Percentiles rank a stretch among this genome's conserved stretches.
These are phyloP conservation scores for Gastrophryne carolinensis DNA, from an alignment of 2,797 vertebrate species.

Conservation along the genomic window DNA sequence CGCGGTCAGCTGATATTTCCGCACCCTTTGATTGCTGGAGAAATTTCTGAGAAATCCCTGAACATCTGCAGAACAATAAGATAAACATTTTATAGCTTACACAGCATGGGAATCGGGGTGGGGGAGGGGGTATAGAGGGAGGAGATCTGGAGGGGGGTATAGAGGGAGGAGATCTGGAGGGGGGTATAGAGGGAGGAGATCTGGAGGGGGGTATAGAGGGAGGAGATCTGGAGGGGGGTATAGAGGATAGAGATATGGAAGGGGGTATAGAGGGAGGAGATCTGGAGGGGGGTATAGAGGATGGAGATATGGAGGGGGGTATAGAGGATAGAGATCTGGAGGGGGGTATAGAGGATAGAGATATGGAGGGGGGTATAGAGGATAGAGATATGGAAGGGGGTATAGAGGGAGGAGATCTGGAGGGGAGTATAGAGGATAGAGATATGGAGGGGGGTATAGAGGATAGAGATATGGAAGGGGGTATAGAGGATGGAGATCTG, in stretches of 20 bases:
- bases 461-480: neutral
- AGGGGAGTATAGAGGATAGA: neutral
- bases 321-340: too few species aligned
- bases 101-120: too few species aligned
- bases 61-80: neutral
- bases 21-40: neutral
- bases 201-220: too few species aligned
- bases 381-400: neutral
- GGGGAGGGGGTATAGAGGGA: too few species aligned
- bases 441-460: neutral
- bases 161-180: too few species aligned
- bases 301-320: neutral
- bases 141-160: too few species aligned
- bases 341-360: neutral
- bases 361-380: neutral
- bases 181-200: too few species aligned
- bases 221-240: too few species aligned
- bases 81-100: neutral
- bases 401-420: neutral
- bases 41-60: neutral
- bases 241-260: too few species aligned
- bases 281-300: too few species aligned
- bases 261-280: too few species aligned
- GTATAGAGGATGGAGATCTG: neutral
- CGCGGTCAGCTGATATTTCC: conserved; percentile 60